These are phyloP conservation scores for Ophion costatus DNA, from an alignment of 2,888 invertebrate genomes.

Conservation along the genomic window DNA sequence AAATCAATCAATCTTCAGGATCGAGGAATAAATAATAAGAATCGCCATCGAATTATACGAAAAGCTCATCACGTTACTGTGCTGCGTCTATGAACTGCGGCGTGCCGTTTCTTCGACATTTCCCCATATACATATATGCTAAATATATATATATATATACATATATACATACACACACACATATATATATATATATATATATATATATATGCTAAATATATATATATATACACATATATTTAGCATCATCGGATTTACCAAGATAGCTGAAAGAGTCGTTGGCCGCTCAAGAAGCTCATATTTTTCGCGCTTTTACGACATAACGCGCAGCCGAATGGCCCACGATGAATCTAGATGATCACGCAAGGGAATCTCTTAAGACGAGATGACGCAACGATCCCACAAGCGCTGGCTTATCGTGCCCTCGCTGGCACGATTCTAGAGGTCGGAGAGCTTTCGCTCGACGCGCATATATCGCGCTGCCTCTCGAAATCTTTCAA, in stretches of 20 bases:
- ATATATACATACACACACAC: neutral
- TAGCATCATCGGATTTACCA: slow-evolving; percentile 25
- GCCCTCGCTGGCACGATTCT: neutral
- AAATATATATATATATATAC: neutral
- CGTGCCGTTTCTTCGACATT: slow-evolving; percentile 11
- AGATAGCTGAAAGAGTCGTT: neutral
- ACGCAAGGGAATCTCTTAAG: slow-evolving; percentile 55
- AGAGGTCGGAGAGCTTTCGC: slow-evolving; percentile 51
- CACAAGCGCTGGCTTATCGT: neutral
- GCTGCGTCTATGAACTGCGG: slow-evolving; percentile 21
- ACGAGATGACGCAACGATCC: neutral
- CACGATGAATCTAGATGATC: slow-evolving; percentile 64
- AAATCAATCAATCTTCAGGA: slow-evolving; percentile 39
- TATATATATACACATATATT: neutral
- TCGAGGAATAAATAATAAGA: slow-evolving; percentile 29
- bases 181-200: neutral
- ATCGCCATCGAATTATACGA: slow-evolving; percentile 51
- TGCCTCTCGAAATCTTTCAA: neutral
- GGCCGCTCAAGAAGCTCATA: slow-evolving; percentile 6
- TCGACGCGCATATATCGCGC: neutral
- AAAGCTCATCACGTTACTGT: slow-evolving; percentile 10
- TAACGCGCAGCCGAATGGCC: slow-evolving; percentile 64
- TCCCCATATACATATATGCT: neutral
- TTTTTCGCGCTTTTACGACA: slow-evolving; percentile 57
- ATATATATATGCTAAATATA: neutral